A percentile compares a stretch with the other conserved stretches of the same genome.
These are phyloP conservation scores for Toxotes chatareus DNA, from an alignment of 2,113 vertebrate species.

Conservation along the genomic window DNA sequence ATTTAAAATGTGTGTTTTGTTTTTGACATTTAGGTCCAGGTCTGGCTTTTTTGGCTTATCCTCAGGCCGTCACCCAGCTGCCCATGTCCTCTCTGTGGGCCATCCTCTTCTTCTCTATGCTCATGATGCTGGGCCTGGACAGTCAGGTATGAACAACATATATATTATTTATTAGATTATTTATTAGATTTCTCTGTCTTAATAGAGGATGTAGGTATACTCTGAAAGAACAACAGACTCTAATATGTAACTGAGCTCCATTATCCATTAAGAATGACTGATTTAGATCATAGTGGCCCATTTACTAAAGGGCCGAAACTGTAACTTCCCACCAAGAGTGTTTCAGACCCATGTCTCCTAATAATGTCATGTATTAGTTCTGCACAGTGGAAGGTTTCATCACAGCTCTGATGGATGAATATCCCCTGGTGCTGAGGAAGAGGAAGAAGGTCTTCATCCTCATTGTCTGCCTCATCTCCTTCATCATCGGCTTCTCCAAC, in stretches of 20 bases:
- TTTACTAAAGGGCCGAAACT: too few relatives aligned
- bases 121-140: constrained; percentile 93
- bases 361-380: constrained; percentile 81
- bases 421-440: constrained; percentile 86
- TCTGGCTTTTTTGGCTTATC: constrained; percentile 93
- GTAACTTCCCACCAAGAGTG: too few relatives aligned
- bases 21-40: constrained; percentile 86
- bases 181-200: too few relatives aligned
- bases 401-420: constrained; percentile 92
- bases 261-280: too few relatives aligned
- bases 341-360: neutral
- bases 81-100: constrained; percentile 93
- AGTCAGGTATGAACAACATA: constrained; percentile 84
- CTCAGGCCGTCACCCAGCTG: constrained; percentile 91
- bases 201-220: too few relatives aligned
- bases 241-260: too few relatives aligned
- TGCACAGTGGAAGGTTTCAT: constrained; percentile 94
- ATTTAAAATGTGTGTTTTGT: neutral
- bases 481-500: constrained; percentile 91
- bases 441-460: constrained; percentile 93
- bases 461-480: constrained; percentile 89
- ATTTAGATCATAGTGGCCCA: too few relatives aligned
- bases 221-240: too few relatives aligned
- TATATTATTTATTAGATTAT: neutral
- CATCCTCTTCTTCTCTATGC: constrained; percentile 94